A percentile compares a stretch with the other conserved stretches of the same genome.
Conservation (phyloP, 2,797 vertebrate species). For the Florisuga fusca region DNA sequence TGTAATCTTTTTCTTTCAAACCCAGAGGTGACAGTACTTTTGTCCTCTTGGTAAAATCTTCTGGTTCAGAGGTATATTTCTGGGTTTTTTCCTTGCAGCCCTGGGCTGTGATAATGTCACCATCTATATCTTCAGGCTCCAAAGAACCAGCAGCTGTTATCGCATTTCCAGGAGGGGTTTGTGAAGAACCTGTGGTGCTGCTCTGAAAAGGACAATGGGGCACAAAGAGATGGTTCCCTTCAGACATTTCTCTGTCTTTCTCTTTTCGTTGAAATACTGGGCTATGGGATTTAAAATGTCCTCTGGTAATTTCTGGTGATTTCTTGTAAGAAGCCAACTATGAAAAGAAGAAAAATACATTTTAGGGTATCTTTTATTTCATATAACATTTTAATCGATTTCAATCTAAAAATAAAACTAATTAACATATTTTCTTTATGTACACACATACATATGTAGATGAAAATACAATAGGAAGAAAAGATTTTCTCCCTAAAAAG, state of each 20-base stretch:
- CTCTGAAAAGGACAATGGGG: constrained; percentile 49
- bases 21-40: background rate
- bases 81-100: background rate
- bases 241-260: background rate
- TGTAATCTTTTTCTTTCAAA: constrained; percentile 1
- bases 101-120: background rate
- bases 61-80: background rate
- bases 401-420: background rate
- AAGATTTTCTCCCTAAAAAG: background rate
- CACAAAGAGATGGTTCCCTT: constrained; percentile 21
- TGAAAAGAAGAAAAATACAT: background rate
- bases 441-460: background rate
- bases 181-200: background rate
- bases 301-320: constrained; percentile 22
- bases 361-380: background rate
- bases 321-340: constrained; percentile 45
- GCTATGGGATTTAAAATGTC: constrained; percentile 21
- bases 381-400: background rate
- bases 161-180: background rate
- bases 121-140: background rate
- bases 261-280: constrained; percentile 49
- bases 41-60: background rate
- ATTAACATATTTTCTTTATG: background rate
- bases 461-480: background rate
- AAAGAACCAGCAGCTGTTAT: background rate